Evolutionary conservation across 2,888 invertebrate species (phyloP), one percentile per base, ranked within the genome.

Genomic region (Conistra vaccinii): DNA sequence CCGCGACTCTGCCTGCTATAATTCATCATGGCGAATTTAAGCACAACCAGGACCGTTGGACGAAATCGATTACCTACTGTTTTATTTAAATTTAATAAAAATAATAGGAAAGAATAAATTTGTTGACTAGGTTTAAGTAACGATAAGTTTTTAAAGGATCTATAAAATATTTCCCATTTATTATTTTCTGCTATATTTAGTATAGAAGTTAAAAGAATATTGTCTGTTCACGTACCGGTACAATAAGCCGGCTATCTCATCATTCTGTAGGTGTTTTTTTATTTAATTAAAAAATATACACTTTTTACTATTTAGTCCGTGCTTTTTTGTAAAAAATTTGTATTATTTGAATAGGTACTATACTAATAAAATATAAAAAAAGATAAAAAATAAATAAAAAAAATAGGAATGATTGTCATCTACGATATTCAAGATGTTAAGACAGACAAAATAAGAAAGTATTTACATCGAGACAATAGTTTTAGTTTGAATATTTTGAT

Each of bases 1-100:
- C 42, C 68, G 70, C 73, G 73, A 58, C 48, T 51, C 2, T 63
- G 70, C 76, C 23, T 73, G 57, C 26, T 17, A n/a, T 32, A 26
- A 42, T 48, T 26, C 17, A 26, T 39, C 2, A 55, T 45, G 39
- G n/a, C 12, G 14, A 45, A 29, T 66, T 48, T 65, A n/a, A 5
- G 23, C 14, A n/a, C 5, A 57, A 1, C 23, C 12, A 29, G 17
- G 26, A 39, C 2, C 32, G 20, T 26, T 45, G 17, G 23, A 26
- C 12, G 7, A 65, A 65, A 65, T 23, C 17, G 9, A 48, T 63
- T 23, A 65, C 4, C 23, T 65, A 45, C 29, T 4, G 29, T 29
- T 45, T 45, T 14, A 42, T 57, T 20, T 55, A 6, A 26, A 20
- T 63, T 45, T 4, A 23, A 23, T 45, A 17, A 17, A 63, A 65